phyloP scores from a whole-genome alignment of 2,113 vertebrate genomes.

The Chaetodon trifascialis region DNA sequence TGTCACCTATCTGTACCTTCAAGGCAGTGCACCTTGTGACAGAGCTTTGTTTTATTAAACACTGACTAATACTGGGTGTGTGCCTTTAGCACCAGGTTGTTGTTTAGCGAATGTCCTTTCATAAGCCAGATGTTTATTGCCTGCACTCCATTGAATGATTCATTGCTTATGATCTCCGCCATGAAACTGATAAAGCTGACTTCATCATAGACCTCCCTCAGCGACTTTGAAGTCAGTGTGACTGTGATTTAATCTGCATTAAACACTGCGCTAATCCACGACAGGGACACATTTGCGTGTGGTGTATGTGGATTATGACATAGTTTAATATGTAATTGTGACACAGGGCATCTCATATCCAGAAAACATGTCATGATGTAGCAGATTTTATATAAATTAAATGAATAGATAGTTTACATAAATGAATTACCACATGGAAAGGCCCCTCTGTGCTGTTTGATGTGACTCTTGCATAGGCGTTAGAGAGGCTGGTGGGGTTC shows the following conservation, averaged over 20 bases:
- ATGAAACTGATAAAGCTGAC: neutral
- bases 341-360: no score
- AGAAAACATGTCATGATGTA: no score
- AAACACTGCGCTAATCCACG: neutral
- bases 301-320: neutral
- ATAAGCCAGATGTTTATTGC: neutral
- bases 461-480: no score
- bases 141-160: neutral
- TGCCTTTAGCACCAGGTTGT: neutral
- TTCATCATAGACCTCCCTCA: neutral
- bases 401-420: no score
- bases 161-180: neutral
- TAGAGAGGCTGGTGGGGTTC: no score
- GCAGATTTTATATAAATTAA: no score
- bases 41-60: neutral
- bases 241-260: neutral
- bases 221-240: neutral
- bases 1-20: neutral
- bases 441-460: no score
- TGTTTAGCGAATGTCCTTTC: neutral
- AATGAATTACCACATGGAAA: no score
- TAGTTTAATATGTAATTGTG: neutral
- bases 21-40: neutral
- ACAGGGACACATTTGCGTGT: neutral
- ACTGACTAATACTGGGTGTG: slow-evolving; percentile 3